Base-by-base conservation (phyloP, 2,797 vertebrate genomes). In the Sphenodon punctatus region DNA sequence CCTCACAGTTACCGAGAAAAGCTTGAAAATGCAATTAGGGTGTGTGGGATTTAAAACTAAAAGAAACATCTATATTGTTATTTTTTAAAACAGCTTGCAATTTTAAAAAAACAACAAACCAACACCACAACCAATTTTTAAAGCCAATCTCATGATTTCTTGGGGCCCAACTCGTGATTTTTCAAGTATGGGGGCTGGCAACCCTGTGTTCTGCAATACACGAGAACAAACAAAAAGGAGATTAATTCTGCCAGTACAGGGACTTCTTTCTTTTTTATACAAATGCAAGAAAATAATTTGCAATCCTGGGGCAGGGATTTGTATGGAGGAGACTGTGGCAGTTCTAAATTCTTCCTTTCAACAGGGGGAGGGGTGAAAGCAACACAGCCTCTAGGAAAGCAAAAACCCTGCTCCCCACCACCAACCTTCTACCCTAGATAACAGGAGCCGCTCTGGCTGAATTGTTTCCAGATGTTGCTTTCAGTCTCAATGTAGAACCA, bases 381-480 rank as follows among this genome's bases (percentile, higher is more conserved):
- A 77, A 66, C 25, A 36, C 11, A 68, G 86, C 48, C 67, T 70
- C 80, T 68, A 85, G 90, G 80, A 84, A 87, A 89, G 88, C 69
- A 88, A 91, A 91, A 67, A 77, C 58, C 84, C 69, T 38, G 53
- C 45, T 75, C 86, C 75, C 75, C 43, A 58, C 70, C 74, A 65
- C 79, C 69, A 84, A 67, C 75, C 85, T 85, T 78, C 83, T 69
- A 89, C 69, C 84, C 75, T 78, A 81, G 76, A 86, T 65, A 78
- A 89, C 69, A 93, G 92, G 85, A 94, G 78, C 76, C 12, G 84
- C 81, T 64, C 32, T 76, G 82, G 79, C 86, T 48, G 81, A 93
- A 95, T 93, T 89, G 92, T 55, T 92, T 96, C 92, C 93, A 95
- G 94, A 93, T 94, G 92, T 84, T 87, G 76, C 79, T 80, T 80